Conservation (phyloP, 2,888 invertebrate species). For the Drosophila niveifrons region DNA sequence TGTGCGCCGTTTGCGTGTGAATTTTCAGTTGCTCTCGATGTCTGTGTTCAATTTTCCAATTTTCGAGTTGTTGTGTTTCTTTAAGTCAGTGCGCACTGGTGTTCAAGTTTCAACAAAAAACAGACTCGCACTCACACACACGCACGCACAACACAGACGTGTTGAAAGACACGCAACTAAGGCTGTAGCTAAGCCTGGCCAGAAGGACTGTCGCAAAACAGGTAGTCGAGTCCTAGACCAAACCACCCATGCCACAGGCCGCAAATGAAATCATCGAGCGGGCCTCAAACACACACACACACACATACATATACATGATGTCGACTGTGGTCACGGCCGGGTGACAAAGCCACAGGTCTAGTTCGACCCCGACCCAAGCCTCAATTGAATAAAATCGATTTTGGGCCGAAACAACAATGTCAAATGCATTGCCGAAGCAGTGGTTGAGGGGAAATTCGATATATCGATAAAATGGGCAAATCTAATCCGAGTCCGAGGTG, state of each 20-base stretch:
- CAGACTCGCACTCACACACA: slow-evolving; percentile 13
- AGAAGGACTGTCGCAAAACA: slow-evolving; percentile 10
- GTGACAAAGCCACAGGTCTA: slow-evolving; percentile 60
- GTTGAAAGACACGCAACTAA: slow-evolving; percentile 54
- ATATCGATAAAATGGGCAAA: slow-evolving; percentile 49
- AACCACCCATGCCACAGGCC: slow-evolving; percentile 32
- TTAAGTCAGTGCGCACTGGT: slow-evolving; percentile 30
- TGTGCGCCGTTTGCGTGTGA: slow-evolving; percentile 65
- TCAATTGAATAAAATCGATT: slow-evolving; percentile 71
- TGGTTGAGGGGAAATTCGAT: slow-evolving; percentile 57
- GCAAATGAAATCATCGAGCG: slow-evolving; percentile 76
- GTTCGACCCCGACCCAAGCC: slow-evolving; percentile 4
- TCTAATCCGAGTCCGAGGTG: slow-evolving; percentile 44
- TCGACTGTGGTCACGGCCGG: slow-evolving; percentile 70
- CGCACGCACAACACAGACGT: slow-evolving; percentile 27
- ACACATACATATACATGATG: slow-evolving; percentile 12
- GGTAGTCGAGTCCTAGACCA: slow-evolving; percentile 33
- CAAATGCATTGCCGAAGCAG: slow-evolving; percentile 45
- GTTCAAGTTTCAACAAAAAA: slow-evolving; percentile 14
- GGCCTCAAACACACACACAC: slow-evolving; percentile 13
- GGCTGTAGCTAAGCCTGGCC: slow-evolving; percentile 21
- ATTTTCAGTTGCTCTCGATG: slow-evolving; percentile 65
- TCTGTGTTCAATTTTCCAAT: slow-evolving; percentile 62
- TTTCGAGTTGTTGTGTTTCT: slow-evolving; percentile 33
- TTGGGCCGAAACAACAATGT: slow-evolving; percentile 58